A percentile compares a stretch with the other conserved stretches of the same genome.
Evolutionary conservation across 2,888 invertebrate genomes (phyloP).

Genomic region (Cheilosia pagana): DNA sequence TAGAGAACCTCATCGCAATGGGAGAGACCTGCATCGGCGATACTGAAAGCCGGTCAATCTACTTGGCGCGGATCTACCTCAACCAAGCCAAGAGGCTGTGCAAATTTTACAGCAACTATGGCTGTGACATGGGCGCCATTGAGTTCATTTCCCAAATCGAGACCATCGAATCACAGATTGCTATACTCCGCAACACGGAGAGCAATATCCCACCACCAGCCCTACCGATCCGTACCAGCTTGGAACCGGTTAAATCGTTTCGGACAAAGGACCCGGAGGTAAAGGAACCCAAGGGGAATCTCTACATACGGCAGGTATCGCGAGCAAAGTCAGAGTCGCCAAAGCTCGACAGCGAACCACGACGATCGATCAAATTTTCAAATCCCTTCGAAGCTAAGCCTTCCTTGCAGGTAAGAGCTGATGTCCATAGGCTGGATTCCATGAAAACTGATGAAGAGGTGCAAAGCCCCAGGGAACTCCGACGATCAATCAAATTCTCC

Average conservation of each 20-base stretch:
- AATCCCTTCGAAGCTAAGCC: slow-evolving; percentile 34
- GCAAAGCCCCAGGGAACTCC: slow-evolving; percentile 28
- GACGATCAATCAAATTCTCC: slow-evolving; percentile 78
- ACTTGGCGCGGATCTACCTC: slow-evolving; percentile 88
- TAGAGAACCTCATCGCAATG: slow-evolving; percentile 89
- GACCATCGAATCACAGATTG: slow-evolving; percentile 84
- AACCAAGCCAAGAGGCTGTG: slow-evolving; percentile 89
- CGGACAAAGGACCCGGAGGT: slow-evolving; percentile 44
- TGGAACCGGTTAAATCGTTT: slow-evolving; percentile 76
- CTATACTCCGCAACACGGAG: slow-evolving; percentile 79
- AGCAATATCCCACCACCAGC: slow-evolving; percentile 76
- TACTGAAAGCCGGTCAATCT: slow-evolving; percentile 86
- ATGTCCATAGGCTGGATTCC: slow-evolving; percentile 29
- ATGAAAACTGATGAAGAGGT: slow-evolving; percentile 10
- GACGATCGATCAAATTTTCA: slow-evolving; percentile 47
- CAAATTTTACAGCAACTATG: slow-evolving; percentile 85
- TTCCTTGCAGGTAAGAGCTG: slow-evolving; percentile 16
- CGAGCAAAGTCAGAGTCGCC: slow-evolving; percentile 45
- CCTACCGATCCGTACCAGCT: slow-evolving; percentile 78
- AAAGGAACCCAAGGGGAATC: slow-evolving; percentile 32
- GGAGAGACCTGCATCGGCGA: slow-evolving; percentile 85
- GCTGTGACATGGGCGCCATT: slow-evolving; percentile 85
- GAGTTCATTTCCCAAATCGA: slow-evolving; percentile 85
- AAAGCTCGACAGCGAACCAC: slow-evolving; percentile 21
- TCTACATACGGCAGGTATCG: slow-evolving; percentile 41